Base-by-base conservation (phyloP, 2,113 vertebrate genomes). In the Cyprinodon variegatus region DNA sequence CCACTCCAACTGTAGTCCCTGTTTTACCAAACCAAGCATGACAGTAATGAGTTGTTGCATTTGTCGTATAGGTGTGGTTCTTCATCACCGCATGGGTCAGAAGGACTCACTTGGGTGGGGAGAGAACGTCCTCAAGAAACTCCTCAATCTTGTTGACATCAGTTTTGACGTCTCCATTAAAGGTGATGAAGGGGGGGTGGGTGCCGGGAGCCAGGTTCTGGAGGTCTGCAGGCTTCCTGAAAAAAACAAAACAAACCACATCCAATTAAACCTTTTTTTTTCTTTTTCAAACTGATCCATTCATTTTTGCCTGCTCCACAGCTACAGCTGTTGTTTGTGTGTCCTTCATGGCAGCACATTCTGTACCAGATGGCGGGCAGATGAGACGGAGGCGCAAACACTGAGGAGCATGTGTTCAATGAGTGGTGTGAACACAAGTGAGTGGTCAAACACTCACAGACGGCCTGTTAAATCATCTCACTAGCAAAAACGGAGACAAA, bases 121-220 rank as follows among this genome's bases (percentile, higher is more conserved):
- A 95, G 72, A 99, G 95, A 75, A 99, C 92, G 68, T 99, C 97
- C 92, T 99, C 98, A 59, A 99, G 96, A 82, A 99, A 99, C 93
- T 99, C 98, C 87, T 99, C 97, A 57, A 99, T 98, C 94, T 99
- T 99, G 93, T 99, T 99, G 79, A 99, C 97, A 46, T 99, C 98
- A 0, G 97, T 99, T 92, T 95, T 99, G 88, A 99, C 97, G 83
- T 99, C 98, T 13, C 94, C 96, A 6, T 99, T 98, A 90, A 95
- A 99, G 37, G 98, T 99, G 90, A 99, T 95, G 91, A 99, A 99
- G 70, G 98, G 98, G 0, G 97, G 98, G 88, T 99, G 98, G 14
- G 97, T 99, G 86, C 98, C 98, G 0, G 98, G 98, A 85, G 98
- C 98, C 92, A 99, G 91, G 83, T 99, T 99, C 90, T 99, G 98